A percentile compares a stretch with the other conserved stretches of the same genome.
Evolutionary conservation across 2,797 vertebrate species (phyloP).

Genomic region (Lacerta bilineata): DNA sequence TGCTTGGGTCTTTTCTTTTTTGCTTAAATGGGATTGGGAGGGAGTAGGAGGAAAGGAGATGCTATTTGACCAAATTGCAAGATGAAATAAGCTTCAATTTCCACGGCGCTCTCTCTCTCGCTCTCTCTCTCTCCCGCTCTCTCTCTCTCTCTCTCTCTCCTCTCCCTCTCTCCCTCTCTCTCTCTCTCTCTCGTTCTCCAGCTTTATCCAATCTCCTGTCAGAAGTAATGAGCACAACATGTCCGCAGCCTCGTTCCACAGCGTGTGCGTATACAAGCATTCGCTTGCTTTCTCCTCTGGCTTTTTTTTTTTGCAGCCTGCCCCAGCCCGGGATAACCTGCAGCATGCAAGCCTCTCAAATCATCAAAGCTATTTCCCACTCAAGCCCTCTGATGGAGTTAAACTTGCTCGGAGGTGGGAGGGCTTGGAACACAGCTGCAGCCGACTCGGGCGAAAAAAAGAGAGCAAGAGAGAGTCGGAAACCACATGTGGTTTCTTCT

Average conservation of each 20-base stretch:
- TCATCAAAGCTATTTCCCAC: not conserved
- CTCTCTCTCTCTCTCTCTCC: not conserved
- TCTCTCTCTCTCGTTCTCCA: slow-evolving; percentile 24
- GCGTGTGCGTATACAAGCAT: slow-evolving; percentile 20
- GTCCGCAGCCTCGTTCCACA: not conserved
- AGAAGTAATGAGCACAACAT: slow-evolving; percentile 46
- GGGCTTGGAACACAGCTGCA: slow-evolving; percentile 8
- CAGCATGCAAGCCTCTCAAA: slow-evolving; percentile 21
- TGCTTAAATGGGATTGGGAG: not conserved
- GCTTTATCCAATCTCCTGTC: slow-evolving; percentile 51
- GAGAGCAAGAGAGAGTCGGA: not conserved
- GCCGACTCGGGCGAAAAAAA: not conserved
- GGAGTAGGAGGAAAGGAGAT: not conserved
- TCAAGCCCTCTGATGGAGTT: slow-evolving; percentile 18
- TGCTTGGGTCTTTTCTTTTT: not conserved
- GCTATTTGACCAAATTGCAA: not conserved
- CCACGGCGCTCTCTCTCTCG: slow-evolving; percentile 23
- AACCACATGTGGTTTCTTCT: slow-evolving; percentile 22
- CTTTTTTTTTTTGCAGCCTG: slow-evolving; percentile 42
- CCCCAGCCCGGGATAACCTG: slow-evolving; percentile 15
- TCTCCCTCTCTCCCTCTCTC: not conserved
- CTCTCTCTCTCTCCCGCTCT: too few species aligned
- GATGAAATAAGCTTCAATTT: slow-evolving; percentile 30
- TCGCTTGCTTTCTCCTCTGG: not conserved
- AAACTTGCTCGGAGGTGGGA: not conserved